Conservation (phyloP, 2,888 invertebrate genomes). For the Leptothorax acervorum region DNA sequence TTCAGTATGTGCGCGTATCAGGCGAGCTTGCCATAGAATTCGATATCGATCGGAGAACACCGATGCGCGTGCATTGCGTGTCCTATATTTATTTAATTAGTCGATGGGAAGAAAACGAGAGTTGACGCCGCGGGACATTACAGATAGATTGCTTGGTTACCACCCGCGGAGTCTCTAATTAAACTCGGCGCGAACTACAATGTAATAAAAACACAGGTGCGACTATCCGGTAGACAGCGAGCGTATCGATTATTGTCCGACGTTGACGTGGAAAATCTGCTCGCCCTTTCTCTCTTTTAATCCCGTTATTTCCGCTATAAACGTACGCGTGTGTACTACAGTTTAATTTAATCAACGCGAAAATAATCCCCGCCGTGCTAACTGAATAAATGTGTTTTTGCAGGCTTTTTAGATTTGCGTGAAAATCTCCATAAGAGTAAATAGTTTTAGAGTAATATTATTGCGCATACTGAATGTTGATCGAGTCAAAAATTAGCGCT, state of each 20-base stretch:
- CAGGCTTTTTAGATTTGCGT: background rate
- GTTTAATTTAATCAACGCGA: conserved; percentile 49
- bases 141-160: conserved; percentile 78
- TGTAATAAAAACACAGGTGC: conserved; percentile 57
- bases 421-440: background rate
- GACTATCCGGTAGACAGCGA: conserved; percentile 43
- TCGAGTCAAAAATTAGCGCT: background rate
- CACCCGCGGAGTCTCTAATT: conserved; percentile 80
- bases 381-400: conserved; percentile 11
- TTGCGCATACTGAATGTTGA: background rate
- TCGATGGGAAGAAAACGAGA: conserved; percentile 57
- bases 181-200: conserved; percentile 76
- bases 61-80: conserved; percentile 51
- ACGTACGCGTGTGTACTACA: background rate
- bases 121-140: conserved; percentile 71
- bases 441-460: background rate
- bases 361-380: conserved; percentile 25
- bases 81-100: conserved; percentile 74
- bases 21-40: background rate
- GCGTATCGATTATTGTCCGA: conserved; percentile 54
- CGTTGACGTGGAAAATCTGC: conserved; percentile 60
- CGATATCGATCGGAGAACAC: conserved; percentile 33
- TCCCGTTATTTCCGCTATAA: conserved; percentile 33
- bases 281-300: conserved; percentile 53
- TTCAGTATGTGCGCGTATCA: background rate